phyloP scores from a whole-genome alignment of 2,797 vertebrate species.

The Sardinella longiceps region DNA sequence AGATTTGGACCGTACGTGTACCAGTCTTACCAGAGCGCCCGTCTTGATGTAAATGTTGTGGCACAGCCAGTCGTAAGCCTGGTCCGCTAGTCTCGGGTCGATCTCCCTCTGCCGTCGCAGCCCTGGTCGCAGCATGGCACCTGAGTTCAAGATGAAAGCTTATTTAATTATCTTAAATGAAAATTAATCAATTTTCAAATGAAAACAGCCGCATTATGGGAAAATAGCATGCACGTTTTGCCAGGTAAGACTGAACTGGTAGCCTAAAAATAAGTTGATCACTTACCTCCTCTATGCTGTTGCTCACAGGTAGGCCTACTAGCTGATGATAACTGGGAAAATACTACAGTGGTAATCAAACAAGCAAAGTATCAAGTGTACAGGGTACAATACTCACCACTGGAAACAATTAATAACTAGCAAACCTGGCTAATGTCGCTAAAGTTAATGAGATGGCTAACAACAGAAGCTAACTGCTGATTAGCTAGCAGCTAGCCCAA shows the following conservation, averaged over 20 bases:
- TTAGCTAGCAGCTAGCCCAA: too few relatives aligned
- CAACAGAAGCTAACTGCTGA: background rate
- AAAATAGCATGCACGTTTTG: background rate
- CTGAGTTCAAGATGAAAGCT: too few relatives aligned
- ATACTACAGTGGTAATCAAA: background rate
- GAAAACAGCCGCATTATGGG: too few relatives aligned
- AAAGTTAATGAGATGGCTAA: background rate
- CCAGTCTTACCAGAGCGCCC: background rate
- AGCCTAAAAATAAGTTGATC: background rate
- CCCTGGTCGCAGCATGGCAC: slow-evolving; percentile 11
- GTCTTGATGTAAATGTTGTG: background rate
- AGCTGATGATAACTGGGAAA: background rate
- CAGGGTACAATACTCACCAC: background rate
- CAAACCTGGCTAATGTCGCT: too few relatives aligned
- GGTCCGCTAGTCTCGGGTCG: background rate
- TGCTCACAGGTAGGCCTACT: background rate
- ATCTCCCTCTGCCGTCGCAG: background rate
- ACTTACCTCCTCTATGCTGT: background rate
- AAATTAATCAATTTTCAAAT: too few relatives aligned
- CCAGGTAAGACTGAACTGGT: background rate
- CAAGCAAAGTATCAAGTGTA: background rate
- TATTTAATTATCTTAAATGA: too few relatives aligned
- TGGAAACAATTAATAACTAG: too few relatives aligned
- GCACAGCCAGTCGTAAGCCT: background rate
- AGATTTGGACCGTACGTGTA: too few relatives aligned